Base-by-base conservation (phyloP, 92 coral and sea anemone genomes). In the Epizoanthus illoricatus region DNA sequence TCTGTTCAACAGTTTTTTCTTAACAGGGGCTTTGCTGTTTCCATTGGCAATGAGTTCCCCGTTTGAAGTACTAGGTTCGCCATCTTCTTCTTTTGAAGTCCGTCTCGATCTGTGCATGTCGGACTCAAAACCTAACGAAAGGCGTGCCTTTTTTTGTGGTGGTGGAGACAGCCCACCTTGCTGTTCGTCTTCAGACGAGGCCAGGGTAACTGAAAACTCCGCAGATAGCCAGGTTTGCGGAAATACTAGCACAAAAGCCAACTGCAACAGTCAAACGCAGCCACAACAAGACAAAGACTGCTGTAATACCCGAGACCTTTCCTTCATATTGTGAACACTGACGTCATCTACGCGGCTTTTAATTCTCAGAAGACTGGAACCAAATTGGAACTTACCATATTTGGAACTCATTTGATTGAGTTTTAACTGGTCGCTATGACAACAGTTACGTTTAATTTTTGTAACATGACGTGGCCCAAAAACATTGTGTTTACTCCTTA, bases 141-240 rank as follows among this genome's bases (percentile, higher is more conserved):
- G 98, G 92, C 99, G 99, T 89, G 97, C 99, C 97, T 92, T 96
- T 91, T 96, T 96, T 80, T 94, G 99, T 85, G 99, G 99, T 91
- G 99, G 99, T 91, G 99, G 99, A 96, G 99, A 96, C 99, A 92
- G 90, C 79, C 99, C 99, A 93, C 99, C 99, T 93, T 89, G 92
- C 92, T 91, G 94, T 90, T 96, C 99, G 98, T 96, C 99, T 89
- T 96, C 99, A 96, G 99, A 96, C 94, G 99, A 93, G 99, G 99
- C 99, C 99, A 96, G 99, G 93, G 99, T 96, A 96, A 94, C 99
- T 85, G 91, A 88, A 90, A 95, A 96, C 95, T 88, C 86, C 84
- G 90, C 88, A 87, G 98, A 90, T 85, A 94, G 99, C 99, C 99
- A 96, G 99, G 88, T 93, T 93, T 89, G 97, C 90, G 87, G 92